These are phyloP conservation scores for Celastrina argiolus DNA, from an alignment of 2,888 invertebrate genomes.

Conservation along the genomic window DNA sequence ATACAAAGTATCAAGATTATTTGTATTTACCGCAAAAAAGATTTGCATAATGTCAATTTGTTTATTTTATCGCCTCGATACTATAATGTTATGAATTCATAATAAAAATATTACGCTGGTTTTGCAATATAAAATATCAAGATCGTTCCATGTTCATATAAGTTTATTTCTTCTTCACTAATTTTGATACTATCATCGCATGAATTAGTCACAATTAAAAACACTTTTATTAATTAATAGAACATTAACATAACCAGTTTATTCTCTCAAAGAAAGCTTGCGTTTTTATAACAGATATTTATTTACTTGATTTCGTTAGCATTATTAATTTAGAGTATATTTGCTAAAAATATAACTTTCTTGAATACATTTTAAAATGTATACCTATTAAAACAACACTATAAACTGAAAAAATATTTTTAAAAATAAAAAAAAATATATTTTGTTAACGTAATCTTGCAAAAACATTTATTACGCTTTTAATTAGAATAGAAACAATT, in stretches of 20 bases:
- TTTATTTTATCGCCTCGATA: not conserved
- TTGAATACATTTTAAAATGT: too few species aligned
- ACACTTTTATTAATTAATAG: not conserved
- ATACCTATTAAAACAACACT: not conserved
- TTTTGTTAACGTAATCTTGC: not conserved
- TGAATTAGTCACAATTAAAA: conserved; percentile 2
- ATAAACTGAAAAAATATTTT: not conserved
- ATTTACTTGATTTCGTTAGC: not conserved
- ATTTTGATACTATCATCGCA: not conserved
- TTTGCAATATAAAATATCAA: too few species aligned
- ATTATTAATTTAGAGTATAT: not conserved
- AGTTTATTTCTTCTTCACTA: not conserved
- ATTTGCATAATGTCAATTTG: not conserved
- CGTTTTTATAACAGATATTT: not conserved
- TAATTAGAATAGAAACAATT: conserved; percentile 15
- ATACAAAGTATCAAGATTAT: conserved; percentile 40
- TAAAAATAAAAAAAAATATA: not conserved
- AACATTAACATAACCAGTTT: not conserved
- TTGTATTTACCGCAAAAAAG: conserved; percentile 41
- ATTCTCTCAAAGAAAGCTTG: not conserved
- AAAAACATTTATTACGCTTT: not conserved
- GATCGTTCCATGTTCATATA: too few species aligned
- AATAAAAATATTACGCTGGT: not conserved
- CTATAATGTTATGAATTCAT: not conserved
- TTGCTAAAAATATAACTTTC: too few species aligned